A percentile compares a stretch with the other conserved stretches of the same genome.
These are phyloP conservation scores for Drosophila pseudotakahashii DNA, from an alignment of 2,888 invertebrate genomes.

Conservation along the genomic window DNA sequence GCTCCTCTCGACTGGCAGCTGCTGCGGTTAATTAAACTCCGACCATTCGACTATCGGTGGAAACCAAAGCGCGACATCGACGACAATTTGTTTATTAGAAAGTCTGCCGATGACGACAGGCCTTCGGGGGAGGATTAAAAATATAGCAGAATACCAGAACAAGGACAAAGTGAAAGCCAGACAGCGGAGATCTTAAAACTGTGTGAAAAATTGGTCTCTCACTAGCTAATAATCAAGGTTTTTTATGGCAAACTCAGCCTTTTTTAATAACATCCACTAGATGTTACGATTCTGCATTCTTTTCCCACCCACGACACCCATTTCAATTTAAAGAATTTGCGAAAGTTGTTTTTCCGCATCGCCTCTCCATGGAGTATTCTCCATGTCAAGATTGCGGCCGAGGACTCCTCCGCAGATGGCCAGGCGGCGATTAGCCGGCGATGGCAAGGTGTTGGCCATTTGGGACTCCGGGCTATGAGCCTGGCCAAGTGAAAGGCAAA, in stretches of 20 bases:
- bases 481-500: conserved; percentile 67
- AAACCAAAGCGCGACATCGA: conserved; percentile 47
- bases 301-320: conserved; percentile 7
- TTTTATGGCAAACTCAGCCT: too few species aligned
- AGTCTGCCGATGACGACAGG: conserved; percentile 39
- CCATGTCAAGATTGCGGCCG: conserved; percentile 26
- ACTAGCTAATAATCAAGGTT: conserved; percentile 1
- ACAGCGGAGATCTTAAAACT: not conserved
- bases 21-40: conserved; percentile 62
- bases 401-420: conserved; percentile 46
- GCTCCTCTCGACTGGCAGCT: conserved; percentile 28
- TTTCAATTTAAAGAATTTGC: conserved; percentile 24
- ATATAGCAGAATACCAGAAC: conserved; percentile 5
- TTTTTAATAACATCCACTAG: not conserved
- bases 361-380: conserved; percentile 20
- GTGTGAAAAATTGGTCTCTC: not conserved
- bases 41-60: conserved; percentile 54
- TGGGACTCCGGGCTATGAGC: conserved; percentile 10
- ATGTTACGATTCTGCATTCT: conserved; percentile 3
- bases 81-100: conserved; percentile 54
- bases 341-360: conserved; percentile 45
- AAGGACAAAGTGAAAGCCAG: conserved; percentile 21
- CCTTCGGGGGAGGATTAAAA: conserved; percentile 1
- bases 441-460: conserved; percentile 44
- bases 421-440: conserved; percentile 50